Conservation (phyloP, 2,888 invertebrate species). For the Trachelus iudaicus region DNA sequence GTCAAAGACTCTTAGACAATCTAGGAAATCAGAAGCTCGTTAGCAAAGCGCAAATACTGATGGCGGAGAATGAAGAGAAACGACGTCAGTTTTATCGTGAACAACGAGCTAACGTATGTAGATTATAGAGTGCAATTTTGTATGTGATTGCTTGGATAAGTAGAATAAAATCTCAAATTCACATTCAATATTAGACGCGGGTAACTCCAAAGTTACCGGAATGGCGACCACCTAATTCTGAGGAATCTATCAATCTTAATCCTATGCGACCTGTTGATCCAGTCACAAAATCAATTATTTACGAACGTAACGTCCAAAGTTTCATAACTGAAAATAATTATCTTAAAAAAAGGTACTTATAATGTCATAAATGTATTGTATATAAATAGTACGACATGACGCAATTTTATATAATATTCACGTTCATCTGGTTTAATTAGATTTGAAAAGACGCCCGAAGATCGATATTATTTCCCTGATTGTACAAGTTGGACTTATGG, state of each 20-base stretch:
- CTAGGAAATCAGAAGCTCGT: slow-evolving; percentile 32
- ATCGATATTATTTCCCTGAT: slow-evolving; percentile 53
- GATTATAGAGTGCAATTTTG: background rate
- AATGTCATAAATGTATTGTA: background rate
- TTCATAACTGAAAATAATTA: slow-evolving; percentile 49
- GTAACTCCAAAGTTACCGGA: slow-evolving; percentile 9
- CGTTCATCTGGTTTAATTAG: slow-evolving; percentile 18
- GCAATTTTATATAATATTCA: background rate
- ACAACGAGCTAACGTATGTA: background rate
- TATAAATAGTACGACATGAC: background rate
- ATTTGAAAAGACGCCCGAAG: slow-evolving; percentile 48
- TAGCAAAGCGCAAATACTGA: slow-evolving; percentile 23
- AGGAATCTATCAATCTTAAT: slow-evolving; percentile 34
- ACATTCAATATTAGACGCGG: background rate
- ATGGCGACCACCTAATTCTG: slow-evolving; percentile 41
- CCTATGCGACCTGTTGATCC: slow-evolving; percentile 53
- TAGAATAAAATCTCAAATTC: background rate
- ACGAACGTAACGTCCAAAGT: slow-evolving; percentile 41
- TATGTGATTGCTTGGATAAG: background rate
- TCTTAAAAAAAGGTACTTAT: slow-evolving; percentile 45
- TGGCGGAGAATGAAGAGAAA: background rate
- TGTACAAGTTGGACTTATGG: slow-evolving; percentile 55
- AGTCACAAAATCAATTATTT: slow-evolving; percentile 39
- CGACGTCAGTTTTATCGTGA: background rate
- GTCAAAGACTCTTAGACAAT: slow-evolving; percentile 48